Evolutionary conservation across 2,797 vertebrate genomes (phyloP).

Genomic region (Acanthurus leucopareius): DNA sequence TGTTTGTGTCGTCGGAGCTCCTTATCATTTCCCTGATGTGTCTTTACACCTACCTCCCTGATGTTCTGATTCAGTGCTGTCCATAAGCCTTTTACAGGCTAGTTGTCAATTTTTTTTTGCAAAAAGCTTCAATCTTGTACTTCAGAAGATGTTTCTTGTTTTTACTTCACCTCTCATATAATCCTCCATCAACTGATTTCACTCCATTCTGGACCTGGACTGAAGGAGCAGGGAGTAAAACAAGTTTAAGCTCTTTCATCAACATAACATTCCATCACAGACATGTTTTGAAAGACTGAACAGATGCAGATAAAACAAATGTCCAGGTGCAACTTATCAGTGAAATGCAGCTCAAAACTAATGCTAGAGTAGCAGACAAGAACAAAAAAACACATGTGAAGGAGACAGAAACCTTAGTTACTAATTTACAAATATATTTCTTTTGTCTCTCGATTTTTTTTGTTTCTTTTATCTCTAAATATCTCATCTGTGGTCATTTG

Average conservation of each 20-base stretch:
- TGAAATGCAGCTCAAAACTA: slow-evolving; percentile 14
- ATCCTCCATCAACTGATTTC: slow-evolving; percentile 16
- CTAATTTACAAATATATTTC: background rate
- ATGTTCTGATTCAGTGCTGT: slow-evolving; percentile 40
- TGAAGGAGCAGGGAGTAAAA: background rate
- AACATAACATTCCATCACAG: slow-evolving; percentile 4
- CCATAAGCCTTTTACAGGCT: slow-evolving; percentile 17
- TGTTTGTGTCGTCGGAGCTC: slow-evolving; percentile 13
- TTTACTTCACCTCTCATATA: slow-evolving; percentile 22
- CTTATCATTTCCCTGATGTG: slow-evolving; percentile 26
- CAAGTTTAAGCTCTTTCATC: slow-evolving; percentile 25
- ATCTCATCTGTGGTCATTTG: background rate
- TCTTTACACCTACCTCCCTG: slow-evolving; percentile 24
- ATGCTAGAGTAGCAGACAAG: background rate
- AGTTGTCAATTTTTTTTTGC: slow-evolving; percentile 8
- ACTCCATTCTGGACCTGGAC: slow-evolving; percentile 10
- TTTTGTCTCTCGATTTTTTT: background rate
- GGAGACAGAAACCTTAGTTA: background rate
- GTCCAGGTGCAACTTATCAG: background rate
- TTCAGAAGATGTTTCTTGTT: slow-evolving; percentile 18
- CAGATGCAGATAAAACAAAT: background rate
- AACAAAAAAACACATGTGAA: background rate
- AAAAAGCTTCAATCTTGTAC: slow-evolving; percentile 26
- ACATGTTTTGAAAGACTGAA: slow-evolving; percentile 24
- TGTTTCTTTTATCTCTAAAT: background rate